Evolutionary conservation across 1,140 invertebrate species (phyloP).

Genomic region (Nylanderia fulva): DNA sequence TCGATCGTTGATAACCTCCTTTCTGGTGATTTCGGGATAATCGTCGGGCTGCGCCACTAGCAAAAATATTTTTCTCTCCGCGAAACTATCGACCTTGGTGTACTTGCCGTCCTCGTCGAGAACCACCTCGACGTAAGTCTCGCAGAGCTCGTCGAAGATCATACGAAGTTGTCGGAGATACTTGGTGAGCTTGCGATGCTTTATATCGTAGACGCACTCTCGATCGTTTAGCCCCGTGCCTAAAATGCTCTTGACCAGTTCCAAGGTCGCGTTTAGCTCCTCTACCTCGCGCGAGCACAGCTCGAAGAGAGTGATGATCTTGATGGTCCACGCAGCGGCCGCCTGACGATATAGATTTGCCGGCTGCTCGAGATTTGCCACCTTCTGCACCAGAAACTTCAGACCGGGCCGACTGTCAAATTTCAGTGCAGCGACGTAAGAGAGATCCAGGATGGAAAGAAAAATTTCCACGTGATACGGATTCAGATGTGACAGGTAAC

Average conservation of each 20-base stretch:
- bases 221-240: constrained; percentile 38
- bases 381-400: constrained; percentile 97
- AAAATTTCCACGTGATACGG: constrained; percentile 84
- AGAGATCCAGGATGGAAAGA: constrained; percentile 92
- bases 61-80: constrained; percentile 88
- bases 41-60: constrained; percentile 89
- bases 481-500: constrained; percentile 66
- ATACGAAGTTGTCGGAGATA: constrained; percentile 76
- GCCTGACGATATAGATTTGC: constrained; percentile 97
- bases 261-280: constrained; percentile 87
- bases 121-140: constrained; percentile 88
- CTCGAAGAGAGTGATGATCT: constrained; percentile 94
- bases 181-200: constrained; percentile 73
- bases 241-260: constrained; percentile 89
- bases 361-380: constrained; percentile 94
- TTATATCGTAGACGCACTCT: constrained; percentile 50
- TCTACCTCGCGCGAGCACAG: constrained; percentile 84
- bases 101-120: constrained; percentile 87
- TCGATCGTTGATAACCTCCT: constrained; percentile 70
- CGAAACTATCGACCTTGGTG: constrained; percentile 87
- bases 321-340: constrained; percentile 96
- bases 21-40: constrained; percentile 85
- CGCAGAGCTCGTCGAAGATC: constrained; percentile 88
- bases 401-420: constrained; percentile 96
- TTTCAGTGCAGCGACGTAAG: constrained; percentile 92